Evolutionary conservation across 2,888 invertebrate genomes (phyloP), one percentile per base, ranked within the genome.

Genomic region (Anthoptus insignis): DNA sequence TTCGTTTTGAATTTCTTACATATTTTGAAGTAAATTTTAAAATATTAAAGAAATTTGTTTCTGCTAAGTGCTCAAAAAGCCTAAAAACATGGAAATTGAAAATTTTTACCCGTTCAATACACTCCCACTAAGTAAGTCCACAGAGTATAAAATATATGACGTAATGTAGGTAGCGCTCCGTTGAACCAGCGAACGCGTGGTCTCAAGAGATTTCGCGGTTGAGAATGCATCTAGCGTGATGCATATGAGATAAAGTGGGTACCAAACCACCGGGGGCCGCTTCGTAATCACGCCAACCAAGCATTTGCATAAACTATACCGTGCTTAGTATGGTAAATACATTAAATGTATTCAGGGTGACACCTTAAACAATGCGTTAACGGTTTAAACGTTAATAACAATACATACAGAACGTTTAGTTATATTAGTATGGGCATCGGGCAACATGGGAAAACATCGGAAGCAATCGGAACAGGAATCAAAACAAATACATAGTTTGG

Each of bases 231-330:
- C 81, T 72, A 54, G 65, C 77, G 79, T 84, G 87, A 86, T 88
- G 86, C 84, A 89, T 88, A 83, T 74, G 84, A 72, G 82, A 83
- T 84, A 82, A 86, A 87, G 86, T 81, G 73, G 80, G 79, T 81
- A 82, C 70, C 71, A 56, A 72, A 68, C 70, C 88, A 77, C 84
- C 49, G 37, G 86, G 81, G 89, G 84, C 75, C 73, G 71, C 69
- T 66, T 77, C 71, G 81, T 89, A 87, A 89, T 89, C 87, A 87
- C 83, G 80, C 82, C 81, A 83, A 81, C 54, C 56, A 32, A 49
- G 56, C 19, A 50, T 57, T 57, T 57, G 50, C 56, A 52, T 64
- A 57, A 64, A 50, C 29, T 39, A 57, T 42, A 29, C 50, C 50
- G 32, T 50, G 29, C 24, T 52, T 58, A 56, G 56, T 56, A 42